Evolutionary conservation across 2,113 vertebrate species (phyloP).

Genomic region (Lucifuga dentata): DNA sequence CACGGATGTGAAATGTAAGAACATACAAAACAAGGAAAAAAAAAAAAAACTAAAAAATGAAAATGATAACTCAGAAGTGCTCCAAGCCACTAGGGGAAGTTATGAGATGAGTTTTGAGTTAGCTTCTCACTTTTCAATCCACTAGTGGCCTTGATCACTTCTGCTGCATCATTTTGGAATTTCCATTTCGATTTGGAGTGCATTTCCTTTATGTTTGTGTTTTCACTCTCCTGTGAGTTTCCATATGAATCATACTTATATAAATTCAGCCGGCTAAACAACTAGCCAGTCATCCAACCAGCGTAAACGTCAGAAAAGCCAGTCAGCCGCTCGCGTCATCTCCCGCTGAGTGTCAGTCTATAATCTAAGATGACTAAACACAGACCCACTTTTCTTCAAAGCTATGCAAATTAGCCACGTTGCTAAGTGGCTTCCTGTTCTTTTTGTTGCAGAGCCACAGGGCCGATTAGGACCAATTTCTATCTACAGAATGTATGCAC

Average conservation of each 20-base stretch:
- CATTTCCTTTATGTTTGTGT: too few species aligned
- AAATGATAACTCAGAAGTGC: too few species aligned
- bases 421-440: conserved; percentile 67
- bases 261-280: conserved; percentile 21
- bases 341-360: conserved; percentile 61
- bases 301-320: conserved; percentile 49
- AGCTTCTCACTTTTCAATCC: too few species aligned
- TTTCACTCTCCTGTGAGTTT: conserved; percentile 28
- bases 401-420: conserved; percentile 75
- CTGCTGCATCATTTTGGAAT: too few species aligned
- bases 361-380: conserved; percentile 67
- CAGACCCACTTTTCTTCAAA: conserved; percentile 67
- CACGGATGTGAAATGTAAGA: too few species aligned
- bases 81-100: too few species aligned
- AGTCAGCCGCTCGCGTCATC: conserved; percentile 54
- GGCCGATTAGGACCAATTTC: conserved; percentile 63
- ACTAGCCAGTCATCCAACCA: conserved; percentile 42
- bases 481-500: conserved; percentile 52
- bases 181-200: too few species aligned
- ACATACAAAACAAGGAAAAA: too few species aligned
- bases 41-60: too few species aligned
- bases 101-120: too few species aligned
- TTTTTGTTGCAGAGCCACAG: conserved; percentile 46
- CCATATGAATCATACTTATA: conserved; percentile 51
- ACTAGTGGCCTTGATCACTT: too few species aligned